Conservation (phyloP, 2,888 invertebrate species). For the Agrochola macilenta region DNA sequence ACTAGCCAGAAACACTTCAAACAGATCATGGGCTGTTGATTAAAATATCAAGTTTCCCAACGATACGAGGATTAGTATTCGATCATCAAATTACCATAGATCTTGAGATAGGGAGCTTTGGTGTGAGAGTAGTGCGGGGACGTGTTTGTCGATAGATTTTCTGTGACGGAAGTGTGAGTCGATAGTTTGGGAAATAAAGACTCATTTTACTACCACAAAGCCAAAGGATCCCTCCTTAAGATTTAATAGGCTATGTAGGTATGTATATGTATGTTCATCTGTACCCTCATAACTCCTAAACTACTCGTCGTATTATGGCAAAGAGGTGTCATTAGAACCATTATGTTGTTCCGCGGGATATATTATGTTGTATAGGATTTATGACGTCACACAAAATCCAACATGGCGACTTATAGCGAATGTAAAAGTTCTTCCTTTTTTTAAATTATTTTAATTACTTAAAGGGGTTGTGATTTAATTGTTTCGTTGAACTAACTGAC, state of each 20-base stretch:
- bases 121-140: constrained; percentile 44
- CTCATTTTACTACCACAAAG: neutral
- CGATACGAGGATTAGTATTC: constrained; percentile 74
- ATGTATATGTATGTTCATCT: neutral
- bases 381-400: neutral
- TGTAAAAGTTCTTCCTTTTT: too few relatives aligned
- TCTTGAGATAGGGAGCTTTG: constrained; percentile 61
- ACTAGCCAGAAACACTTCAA: constrained; percentile 25
- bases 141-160: constrained; percentile 32
- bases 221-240: too few relatives aligned
- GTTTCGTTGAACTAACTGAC: neutral
- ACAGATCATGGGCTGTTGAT: constrained; percentile 62
- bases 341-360: neutral
- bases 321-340: neutral
- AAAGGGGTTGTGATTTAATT: neutral
- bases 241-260: neutral
- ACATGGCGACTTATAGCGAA: too few relatives aligned
- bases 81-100: constrained; percentile 73
- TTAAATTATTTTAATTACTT: too few relatives aligned
- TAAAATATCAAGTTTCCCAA: constrained; percentile 73
- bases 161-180: too few relatives aligned
- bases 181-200: neutral
- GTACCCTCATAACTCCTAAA: neutral
- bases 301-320: neutral
- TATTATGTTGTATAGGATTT: neutral